These are phyloP conservation scores for Myzus persicae DNA, from an alignment of 1,140 invertebrate species.

Conservation along the genomic window DNA sequence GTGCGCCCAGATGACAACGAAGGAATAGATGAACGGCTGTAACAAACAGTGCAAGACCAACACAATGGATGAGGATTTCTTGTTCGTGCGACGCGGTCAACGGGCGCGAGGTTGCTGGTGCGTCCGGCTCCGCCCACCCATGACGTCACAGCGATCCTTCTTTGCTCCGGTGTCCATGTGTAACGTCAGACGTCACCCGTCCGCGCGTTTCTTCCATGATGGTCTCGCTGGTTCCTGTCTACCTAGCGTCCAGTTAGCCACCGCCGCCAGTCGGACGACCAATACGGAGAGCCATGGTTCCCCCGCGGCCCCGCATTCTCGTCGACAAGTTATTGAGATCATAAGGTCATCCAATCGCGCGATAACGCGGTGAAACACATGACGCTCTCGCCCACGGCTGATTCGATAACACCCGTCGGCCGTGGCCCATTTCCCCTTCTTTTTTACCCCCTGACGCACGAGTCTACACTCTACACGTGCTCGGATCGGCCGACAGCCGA, in stretches of 20 bases:
- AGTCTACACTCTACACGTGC: not conserved
- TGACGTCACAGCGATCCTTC: not conserved
- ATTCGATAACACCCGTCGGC: not conserved
- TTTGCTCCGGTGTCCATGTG: not conserved
- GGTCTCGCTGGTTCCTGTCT: not conserved
- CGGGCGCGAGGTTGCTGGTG: not conserved
- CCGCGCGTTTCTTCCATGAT: constrained; percentile 30
- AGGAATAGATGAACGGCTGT: not conserved
- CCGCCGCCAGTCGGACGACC: not conserved
- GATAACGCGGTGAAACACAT: not conserved
- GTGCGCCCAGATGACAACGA: constrained; percentile 30
- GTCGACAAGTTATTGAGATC: not conserved
- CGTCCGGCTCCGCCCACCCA: not conserved
- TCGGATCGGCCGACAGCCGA: not conserved
- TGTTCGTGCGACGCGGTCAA: not conserved
- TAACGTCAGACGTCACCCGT: not conserved
- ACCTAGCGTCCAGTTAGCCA: not conserved
- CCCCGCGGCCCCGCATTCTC: no score
- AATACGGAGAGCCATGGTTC: not conserved
- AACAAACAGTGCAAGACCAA: not conserved
- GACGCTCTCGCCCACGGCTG: not conserved
- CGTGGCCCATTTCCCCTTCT: not conserved
- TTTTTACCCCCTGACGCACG: no score
- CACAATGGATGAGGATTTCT: constrained; percentile 18
- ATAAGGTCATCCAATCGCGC: constrained; percentile 45